Evolutionary conservation across 2,888 invertebrate species (phyloP).

Genomic region (Drosophila pullipes): DNA sequence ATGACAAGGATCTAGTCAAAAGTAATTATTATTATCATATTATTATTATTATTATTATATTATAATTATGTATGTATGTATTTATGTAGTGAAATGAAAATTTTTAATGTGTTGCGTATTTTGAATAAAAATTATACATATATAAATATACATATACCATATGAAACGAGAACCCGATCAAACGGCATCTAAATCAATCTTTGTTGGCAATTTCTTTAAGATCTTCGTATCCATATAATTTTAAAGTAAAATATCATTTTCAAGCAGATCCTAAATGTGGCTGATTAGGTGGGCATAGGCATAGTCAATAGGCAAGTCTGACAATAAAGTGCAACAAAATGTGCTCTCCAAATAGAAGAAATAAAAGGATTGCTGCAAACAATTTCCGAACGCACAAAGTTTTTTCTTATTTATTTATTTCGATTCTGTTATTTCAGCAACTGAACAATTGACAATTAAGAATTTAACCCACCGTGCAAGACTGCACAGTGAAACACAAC

Average conservation of each 20-base stretch:
- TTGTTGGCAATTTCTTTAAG: conserved; percentile 14
- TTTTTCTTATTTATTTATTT: conserved; percentile 11
- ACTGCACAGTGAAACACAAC: conserved; percentile 60
- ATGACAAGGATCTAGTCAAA: conserved; percentile 28
- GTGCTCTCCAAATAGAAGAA: background rate
- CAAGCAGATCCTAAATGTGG: conserved; percentile 1
- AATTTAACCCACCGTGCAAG: conserved; percentile 73
- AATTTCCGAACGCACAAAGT: conserved; percentile 46
- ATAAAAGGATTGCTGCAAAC: conserved; percentile 1
- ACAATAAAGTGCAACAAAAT: conserved; percentile 2
- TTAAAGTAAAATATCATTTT: background rate
- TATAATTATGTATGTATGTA: conserved; percentile 72
- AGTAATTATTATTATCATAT: conserved; percentile 65
- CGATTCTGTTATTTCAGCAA: conserved; percentile 12
- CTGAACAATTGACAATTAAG: conserved; percentile 37
- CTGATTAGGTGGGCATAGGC: conserved; percentile 3
- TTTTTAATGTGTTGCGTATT: conserved; percentile 77
- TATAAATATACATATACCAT: conserved; percentile 45
- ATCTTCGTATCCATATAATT: background rate
- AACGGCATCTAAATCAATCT: conserved; percentile 27
- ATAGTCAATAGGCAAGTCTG: background rate
- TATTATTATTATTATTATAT: conserved; percentile 65
- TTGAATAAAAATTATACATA: conserved; percentile 50
- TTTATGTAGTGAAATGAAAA: conserved; percentile 75
- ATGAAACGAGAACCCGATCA: conserved; percentile 16